Conservation (phyloP, 1,140 invertebrate species). For the Dendroctonus valens region DNA sequence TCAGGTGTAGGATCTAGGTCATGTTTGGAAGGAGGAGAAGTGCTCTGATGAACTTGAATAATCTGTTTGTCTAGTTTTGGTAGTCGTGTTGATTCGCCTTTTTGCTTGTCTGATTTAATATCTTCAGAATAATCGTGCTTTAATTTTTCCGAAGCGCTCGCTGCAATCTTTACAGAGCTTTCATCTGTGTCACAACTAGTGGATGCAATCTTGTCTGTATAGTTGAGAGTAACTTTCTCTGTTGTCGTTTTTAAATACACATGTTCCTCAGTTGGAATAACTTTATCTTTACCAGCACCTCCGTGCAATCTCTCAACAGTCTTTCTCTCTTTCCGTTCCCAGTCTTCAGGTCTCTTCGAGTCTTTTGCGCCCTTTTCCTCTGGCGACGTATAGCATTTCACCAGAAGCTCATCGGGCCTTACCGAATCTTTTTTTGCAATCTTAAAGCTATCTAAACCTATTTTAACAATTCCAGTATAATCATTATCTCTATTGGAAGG, state of each 20-base stretch:
- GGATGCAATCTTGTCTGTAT: conserved; percentile 20
- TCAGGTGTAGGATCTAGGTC: conserved; percentile 33
- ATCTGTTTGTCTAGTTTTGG: conserved; percentile 17
- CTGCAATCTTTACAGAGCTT: not conserved
- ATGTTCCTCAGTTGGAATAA: conserved; percentile 34
- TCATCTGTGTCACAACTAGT: conserved; percentile 7
- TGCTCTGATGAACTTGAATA: conserved; percentile 41
- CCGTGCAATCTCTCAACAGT: conserved; percentile 51
- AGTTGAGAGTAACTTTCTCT: conserved; percentile 37
- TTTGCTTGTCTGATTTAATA: not conserved
- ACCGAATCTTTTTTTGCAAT: conserved; percentile 30
- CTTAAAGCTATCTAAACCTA: conserved; percentile 43
- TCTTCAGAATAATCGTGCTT: not conserved
- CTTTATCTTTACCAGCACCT: conserved; percentile 50
- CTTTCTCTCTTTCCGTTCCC: conserved; percentile 48
- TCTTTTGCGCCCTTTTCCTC: conserved; percentile 54
- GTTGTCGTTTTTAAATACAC: conserved; percentile 37
- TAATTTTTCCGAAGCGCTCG: conserved; percentile 16
- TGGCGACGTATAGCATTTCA: conserved; percentile 45
- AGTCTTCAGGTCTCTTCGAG: conserved; percentile 52
- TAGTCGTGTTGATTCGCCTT: not conserved
- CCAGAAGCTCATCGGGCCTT: conserved; percentile 40
- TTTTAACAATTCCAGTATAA: conserved; percentile 37
- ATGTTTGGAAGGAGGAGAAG: conserved; percentile 46
- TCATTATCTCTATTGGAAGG: conserved; percentile 37